phyloP scores from a whole-genome alignment of 2,888 invertebrate genomes.

The Adineta ricciae region DNA sequence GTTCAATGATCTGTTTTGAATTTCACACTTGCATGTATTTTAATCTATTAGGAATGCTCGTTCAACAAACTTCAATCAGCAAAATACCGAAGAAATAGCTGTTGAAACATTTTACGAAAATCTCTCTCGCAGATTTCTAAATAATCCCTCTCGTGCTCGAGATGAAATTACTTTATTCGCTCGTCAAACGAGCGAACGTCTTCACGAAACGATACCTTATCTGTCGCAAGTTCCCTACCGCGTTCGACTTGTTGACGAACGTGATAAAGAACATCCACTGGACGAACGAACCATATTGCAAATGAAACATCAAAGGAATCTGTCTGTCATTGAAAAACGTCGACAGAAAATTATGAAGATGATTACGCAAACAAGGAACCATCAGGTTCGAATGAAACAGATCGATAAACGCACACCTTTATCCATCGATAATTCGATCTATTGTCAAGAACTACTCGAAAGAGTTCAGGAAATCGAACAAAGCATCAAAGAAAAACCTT shows the following conservation, averaged over 20 bases:
- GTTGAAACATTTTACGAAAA: not conserved
- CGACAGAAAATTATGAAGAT: not conserved
- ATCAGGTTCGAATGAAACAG: not conserved
- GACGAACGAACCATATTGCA: not conserved
- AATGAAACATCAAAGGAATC: not conserved
- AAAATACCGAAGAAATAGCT: not conserved
- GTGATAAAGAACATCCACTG: not conserved
- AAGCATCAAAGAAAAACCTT: not conserved
- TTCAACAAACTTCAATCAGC: not conserved
- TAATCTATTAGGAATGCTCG: not conserved
- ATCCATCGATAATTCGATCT: not conserved
- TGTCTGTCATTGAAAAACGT: not conserved
- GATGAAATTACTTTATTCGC: slow-evolving; percentile 6
- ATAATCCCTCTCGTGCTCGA: not conserved
- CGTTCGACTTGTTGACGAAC: not conserved
- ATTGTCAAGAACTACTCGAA: not conserved
- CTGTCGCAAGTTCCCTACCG: not conserved
- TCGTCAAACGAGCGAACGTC: not conserved
- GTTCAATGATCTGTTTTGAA: not conserved
- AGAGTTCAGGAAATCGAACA: not conserved
- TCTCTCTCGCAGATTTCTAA: not conserved
- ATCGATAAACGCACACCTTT: not conserved
- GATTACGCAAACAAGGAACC: not conserved
- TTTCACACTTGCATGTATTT: not conserved
- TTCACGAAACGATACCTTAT: not conserved